Evolutionary conservation across 2,888 invertebrate genomes (phyloP).

Genomic region (Thumatha senex): DNA sequence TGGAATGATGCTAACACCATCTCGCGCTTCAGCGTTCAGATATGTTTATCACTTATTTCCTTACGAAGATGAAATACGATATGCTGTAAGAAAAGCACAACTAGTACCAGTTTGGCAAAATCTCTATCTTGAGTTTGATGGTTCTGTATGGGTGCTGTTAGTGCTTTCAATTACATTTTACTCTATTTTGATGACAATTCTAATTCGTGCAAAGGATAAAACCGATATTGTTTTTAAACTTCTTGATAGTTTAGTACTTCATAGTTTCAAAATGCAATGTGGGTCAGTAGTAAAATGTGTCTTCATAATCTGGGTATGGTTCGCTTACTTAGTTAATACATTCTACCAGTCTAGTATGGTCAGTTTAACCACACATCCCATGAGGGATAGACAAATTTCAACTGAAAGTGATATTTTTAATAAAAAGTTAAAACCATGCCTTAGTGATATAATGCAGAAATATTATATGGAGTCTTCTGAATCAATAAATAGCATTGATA

Average conservation of each 20-base stretch:
- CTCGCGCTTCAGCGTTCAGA: slow-evolving; percentile 39
- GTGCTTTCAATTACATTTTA: slow-evolving; percentile 18
- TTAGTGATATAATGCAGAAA: slow-evolving; percentile 18
- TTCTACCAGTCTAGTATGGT: slow-evolving; percentile 40
- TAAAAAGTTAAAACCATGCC: slow-evolving; percentile 16
- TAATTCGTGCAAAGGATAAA: slow-evolving; percentile 19
- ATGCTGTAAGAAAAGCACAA: slow-evolving; percentile 47
- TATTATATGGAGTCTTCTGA: slow-evolving; percentile 26
- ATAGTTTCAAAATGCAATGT: slow-evolving; percentile 10
- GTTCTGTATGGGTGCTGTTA: slow-evolving; percentile 26
- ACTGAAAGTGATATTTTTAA: slow-evolving; percentile 19
- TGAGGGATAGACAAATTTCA: slow-evolving; percentile 27
- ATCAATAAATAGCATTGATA: slow-evolving; percentile 1
- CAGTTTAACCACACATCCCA: slow-evolving; percentile 37
- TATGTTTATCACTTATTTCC: slow-evolving; percentile 46
- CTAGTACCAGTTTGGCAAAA: slow-evolving; percentile 42
- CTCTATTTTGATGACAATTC: slow-evolving; percentile 14
- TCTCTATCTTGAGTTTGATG: slow-evolving; percentile 38
- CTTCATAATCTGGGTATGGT: slow-evolving; percentile 55
- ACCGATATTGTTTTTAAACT: slow-evolving; percentile 17
- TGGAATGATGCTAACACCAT: slow-evolving; percentile 33
- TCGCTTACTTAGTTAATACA: slow-evolving; percentile 40
- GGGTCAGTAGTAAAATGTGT: slow-evolving; percentile 10
- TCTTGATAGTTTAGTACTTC: slow-evolving; percentile 12
- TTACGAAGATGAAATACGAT: slow-evolving; percentile 45